Conservation (phyloP, 1,140 invertebrate species). For the Bombus balteatus region DNA sequence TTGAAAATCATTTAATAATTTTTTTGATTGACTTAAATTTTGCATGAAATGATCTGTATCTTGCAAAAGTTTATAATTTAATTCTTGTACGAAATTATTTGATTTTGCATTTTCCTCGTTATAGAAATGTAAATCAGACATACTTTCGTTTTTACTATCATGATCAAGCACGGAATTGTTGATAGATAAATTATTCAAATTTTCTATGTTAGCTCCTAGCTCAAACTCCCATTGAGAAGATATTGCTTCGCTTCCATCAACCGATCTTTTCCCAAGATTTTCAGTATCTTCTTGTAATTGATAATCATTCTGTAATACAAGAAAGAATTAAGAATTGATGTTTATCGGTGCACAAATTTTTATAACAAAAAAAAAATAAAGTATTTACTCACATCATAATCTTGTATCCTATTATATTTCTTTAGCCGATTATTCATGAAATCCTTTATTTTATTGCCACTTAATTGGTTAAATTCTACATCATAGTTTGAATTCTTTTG, state of each 20-base stretch:
- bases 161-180: constrained; percentile 46
- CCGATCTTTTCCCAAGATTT: constrained; percentile 74
- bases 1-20: constrained; percentile 23
- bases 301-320: constrained; percentile 68
- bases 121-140: constrained; percentile 37
- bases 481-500: constrained; percentile 77
- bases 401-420: constrained; percentile 69
- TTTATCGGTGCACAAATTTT: background rate
- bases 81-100: background rate
- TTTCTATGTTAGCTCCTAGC: constrained; percentile 76
- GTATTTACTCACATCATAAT: constrained; percentile 71
- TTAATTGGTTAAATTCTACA: constrained; percentile 72
- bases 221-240: constrained; percentile 80
- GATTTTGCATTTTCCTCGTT: constrained; percentile 7
- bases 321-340: background rate
- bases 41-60: constrained; percentile 17
- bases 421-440: constrained; percentile 71
- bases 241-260: constrained; percentile 78
- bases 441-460: constrained; percentile 70
- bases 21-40: constrained; percentile 33
- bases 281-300: constrained; percentile 71
- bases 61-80: constrained; percentile 20
- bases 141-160: constrained; percentile 25
- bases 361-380: background rate
- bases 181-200: constrained; percentile 72